A percentile compares a stretch with the other conserved stretches of the same genome.
These are phyloP conservation scores for Pantherophis vulpinus DNA, from an alignment of 2,797 vertebrate genomes.

Conservation along the genomic window DNA sequence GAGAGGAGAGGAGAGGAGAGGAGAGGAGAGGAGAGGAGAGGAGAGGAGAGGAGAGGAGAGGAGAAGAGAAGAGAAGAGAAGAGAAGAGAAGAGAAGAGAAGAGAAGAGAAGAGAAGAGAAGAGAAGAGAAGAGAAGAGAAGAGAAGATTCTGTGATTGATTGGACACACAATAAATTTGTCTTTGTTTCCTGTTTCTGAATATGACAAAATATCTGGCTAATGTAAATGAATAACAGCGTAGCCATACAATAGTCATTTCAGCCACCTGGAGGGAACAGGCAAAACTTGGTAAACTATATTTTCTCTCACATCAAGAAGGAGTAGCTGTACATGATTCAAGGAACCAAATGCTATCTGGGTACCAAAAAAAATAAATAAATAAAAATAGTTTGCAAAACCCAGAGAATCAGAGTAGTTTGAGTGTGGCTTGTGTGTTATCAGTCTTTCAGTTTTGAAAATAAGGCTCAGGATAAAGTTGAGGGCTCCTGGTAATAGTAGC, in stretches of 20 bases:
- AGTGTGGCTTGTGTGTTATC: not conserved
- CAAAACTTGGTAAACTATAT: not conserved
- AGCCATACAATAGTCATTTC: not conserved
- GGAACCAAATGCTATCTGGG: not conserved
- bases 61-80: no score
- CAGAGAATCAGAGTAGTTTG: not conserved
- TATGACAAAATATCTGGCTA: not conserved
- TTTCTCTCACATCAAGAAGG: not conserved
- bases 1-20: no score
- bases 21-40: no score
- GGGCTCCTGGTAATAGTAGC: conserved; percentile 37
- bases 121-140: no score
- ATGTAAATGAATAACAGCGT: not conserved
- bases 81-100: no score
- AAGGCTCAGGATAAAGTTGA: not conserved
- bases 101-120: no score
- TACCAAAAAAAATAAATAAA: no score
- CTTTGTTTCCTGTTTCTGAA: not conserved
- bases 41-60: no score
- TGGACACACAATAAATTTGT: not conserved
- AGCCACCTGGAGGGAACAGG: not conserved
- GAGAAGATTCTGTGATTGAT: no score
- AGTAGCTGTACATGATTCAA: no score
- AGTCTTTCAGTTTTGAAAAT: not conserved
- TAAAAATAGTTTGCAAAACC: not conserved